Evolutionary conservation across 2,888 invertebrate genomes (phyloP), one percentile per base, ranked within the genome.

Genomic region (Carterocephalus palaemon): DNA sequence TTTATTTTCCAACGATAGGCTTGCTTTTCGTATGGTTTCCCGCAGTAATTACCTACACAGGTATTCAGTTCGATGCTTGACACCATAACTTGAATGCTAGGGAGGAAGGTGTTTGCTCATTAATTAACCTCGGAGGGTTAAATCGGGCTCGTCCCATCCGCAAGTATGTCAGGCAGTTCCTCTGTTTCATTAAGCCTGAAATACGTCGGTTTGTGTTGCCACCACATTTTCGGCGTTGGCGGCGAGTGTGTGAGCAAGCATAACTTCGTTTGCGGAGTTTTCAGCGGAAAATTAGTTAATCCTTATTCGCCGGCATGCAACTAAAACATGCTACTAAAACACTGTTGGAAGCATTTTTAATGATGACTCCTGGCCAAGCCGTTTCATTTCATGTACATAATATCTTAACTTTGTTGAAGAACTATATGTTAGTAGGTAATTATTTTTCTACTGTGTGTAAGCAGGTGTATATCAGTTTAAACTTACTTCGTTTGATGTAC

Each of bases 61-160:
- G 31, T 37, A 33, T 46, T 42, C 31, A 36, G 46, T 48, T 47
- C 28, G 46, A 43, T 49, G 48, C 53, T 52, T 52, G 49, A 52
- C 51, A 49, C 49, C 45, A 43, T 52, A 45, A 29, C 32, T 12
- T 41, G 46, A 49, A 46, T 39, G 34, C 32, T 38, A 38, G 31
- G 31, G 26, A 37, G 37, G 31, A 41, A 41, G 41, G 36, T 37
- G 37, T 37, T 45, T 45, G 34, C 24, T 41, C 39, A 48, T 51
- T 51, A 51, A 51, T 51, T 51, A 51, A 46, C 47, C 36, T 46
- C 31, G 24, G 31, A 23, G 26, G 33, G 33, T 29, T 41, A 16
- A 16, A 31, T 17, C 15, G 9, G 19, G 22, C 34, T 36, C 34
- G 12, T 26, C 31, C 31, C 23, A 15, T 16, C 31, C 32, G 32